These are phyloP conservation scores for Hypanus sabinus DNA, from an alignment of 2,113 vertebrate genomes.

Conservation along the genomic window DNA sequence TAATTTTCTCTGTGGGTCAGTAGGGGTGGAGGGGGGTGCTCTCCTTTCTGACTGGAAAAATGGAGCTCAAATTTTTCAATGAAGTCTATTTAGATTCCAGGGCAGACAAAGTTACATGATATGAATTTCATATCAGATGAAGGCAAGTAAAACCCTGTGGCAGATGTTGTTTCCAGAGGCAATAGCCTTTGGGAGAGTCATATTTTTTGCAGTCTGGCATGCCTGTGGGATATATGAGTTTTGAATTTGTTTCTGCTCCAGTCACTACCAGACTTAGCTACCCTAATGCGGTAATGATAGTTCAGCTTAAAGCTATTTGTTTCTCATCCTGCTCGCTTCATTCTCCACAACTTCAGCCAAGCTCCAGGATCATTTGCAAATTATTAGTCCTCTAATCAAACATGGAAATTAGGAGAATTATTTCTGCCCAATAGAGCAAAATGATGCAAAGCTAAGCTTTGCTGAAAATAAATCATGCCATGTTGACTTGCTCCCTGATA, in stretches of 20 bases:
- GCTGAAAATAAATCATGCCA: background rate
- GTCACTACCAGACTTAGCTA: slow-evolving; percentile 10
- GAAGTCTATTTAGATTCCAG: background rate
- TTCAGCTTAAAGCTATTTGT: background rate
- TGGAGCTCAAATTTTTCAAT: background rate
- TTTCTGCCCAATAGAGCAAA: background rate
- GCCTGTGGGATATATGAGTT: background rate
- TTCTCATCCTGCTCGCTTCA: background rate
- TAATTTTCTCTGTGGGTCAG: background rate
- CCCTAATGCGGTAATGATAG: background rate
- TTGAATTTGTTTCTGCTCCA: slow-evolving; percentile 17
- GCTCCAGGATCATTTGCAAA: background rate
- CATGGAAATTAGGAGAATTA: background rate
- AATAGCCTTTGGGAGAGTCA: slow-evolving; percentile 5
- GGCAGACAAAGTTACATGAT: background rate
- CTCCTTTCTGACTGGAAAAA: background rate
- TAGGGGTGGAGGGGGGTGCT: background rate
- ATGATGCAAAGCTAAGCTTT: background rate
- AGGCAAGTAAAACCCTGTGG: background rate
- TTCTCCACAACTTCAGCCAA: background rate
- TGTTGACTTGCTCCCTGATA: background rate
- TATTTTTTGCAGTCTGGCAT: background rate
- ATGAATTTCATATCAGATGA: background rate
- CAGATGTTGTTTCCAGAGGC: slow-evolving; percentile 30
- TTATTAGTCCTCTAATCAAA: background rate